Conservation (phyloP, 2,113 vertebrate genomes). For the Brevimyrus niger region DNA sequence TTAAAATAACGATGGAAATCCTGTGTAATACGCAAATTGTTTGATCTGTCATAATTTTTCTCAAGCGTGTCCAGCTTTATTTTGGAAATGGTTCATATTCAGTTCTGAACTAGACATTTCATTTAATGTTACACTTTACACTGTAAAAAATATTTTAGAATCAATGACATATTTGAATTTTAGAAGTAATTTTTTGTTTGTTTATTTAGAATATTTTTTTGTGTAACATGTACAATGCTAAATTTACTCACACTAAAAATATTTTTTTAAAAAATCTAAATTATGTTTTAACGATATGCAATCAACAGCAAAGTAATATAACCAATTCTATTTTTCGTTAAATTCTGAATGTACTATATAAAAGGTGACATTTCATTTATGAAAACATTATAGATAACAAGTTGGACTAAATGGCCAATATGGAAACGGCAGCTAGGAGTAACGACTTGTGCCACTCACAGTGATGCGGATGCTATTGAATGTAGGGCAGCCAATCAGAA, state of each 20-base stretch:
- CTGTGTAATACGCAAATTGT: background rate
- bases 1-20: background rate
- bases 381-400: slow-evolving; percentile 46
- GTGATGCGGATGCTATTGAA: slow-evolving; percentile 57
- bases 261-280: background rate
- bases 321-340: slow-evolving; percentile 46
- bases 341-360: slow-evolving; percentile 42
- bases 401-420: slow-evolving; percentile 66
- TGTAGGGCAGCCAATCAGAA: slow-evolving; percentile 67
- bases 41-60: background rate
- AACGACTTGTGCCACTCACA: slow-evolving; percentile 70
- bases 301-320: slow-evolving; percentile 18
- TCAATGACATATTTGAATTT: background rate
- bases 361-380: slow-evolving; percentile 55
- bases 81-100: background rate
- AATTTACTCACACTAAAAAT: background rate
- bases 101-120: background rate
- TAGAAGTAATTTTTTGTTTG: background rate
- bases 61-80: background rate
- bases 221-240: background rate
- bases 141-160: background rate
- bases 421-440: slow-evolving; percentile 62
- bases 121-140: background rate
- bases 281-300: background rate
- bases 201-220: background rate